Base-by-base conservation (phyloP, 2,888 invertebrate genomes). In the Epicampocera succincta region DNA sequence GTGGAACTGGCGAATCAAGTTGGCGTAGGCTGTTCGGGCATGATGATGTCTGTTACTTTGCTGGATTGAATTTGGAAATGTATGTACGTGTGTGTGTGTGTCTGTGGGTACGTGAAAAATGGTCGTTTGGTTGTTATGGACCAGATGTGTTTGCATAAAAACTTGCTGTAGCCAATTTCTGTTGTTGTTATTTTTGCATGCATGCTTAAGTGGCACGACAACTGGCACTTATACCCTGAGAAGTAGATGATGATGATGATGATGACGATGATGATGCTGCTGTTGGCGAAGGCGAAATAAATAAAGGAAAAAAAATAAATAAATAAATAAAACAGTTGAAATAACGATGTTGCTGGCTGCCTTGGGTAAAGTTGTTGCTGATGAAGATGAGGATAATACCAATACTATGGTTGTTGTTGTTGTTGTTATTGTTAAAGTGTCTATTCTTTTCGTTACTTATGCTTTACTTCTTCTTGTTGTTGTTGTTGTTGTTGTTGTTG, bases 131-230 rank as follows among this genome's bases (percentile, higher is more conserved):
- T 71, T 78, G 74, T 75, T 82, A 66, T 78, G 74, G 74, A 66
- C 82, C 82, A 82, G 78, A 82, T 82, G 82, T 82, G 74, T 82
- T 82, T 82, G 78, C 74, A 82, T 40, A 73, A 56, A 79, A 79
- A 75, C 69, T 74, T 69, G 73, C 63, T 65, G 50, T 69, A 12
- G 48, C 25, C 33, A 33, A 33, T 33, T 33, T 9, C n/a, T 82
- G 71, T 21, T 80, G 60, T 82, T 71, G 33, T 46, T 66, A 29
- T 60, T 56, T 21, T 42, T 50, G 52, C 60, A 73, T 80, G 76
- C 75, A 83, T 83, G 65, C 76, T 69, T 82, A 78, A 82, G 82
- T 82, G 82, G 74, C 78, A 78, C 82, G 82, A 82, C 82, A 78
- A 82, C 78, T 82, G 82, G 82, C 78, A 82, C 82, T 78, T 78